These are phyloP conservation scores for Vesta saturnalis DNA, from an alignment of 2,888 invertebrate genomes.

Conservation along the genomic window DNA sequence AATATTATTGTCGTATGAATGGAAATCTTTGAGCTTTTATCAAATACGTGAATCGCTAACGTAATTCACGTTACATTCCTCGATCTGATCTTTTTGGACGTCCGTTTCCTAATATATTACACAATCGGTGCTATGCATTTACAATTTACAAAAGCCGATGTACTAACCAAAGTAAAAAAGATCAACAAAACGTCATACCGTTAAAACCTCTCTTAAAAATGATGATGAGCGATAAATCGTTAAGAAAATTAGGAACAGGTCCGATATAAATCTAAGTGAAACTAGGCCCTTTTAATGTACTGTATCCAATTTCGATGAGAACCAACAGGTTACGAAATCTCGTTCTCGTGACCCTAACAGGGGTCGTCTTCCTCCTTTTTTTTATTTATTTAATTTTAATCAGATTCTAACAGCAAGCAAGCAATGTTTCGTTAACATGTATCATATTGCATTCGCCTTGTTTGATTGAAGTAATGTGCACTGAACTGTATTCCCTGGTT, in stretches of 20 bases:
- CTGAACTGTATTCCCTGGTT: slow-evolving; percentile 28
- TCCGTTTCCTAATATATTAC: not conserved
- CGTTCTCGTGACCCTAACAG: slow-evolving; percentile 45
- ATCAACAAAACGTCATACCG: not conserved
- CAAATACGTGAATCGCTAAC: slow-evolving; percentile 1
- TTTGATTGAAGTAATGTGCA: slow-evolving; percentile 23
- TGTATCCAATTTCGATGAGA: slow-evolving; percentile 41
- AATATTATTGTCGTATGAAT: slow-evolving; percentile 1
- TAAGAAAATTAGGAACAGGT: slow-evolving; percentile 33
- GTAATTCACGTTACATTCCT: slow-evolving; percentile 1
- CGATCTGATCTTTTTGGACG: not conserved
- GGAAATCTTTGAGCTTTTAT: not conserved
- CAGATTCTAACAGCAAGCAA: slow-evolving; percentile 43
- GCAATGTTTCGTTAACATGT: slow-evolving; percentile 34
- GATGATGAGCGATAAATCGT: slow-evolving; percentile 31
- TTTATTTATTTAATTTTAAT: slow-evolving; percentile 41
- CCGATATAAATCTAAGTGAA: slow-evolving; percentile 37
- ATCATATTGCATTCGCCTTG: slow-evolving; percentile 37
- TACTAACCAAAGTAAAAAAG: not conserved
- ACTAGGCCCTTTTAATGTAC: slow-evolving; percentile 40
- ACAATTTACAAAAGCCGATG: not conserved
- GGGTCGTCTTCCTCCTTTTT: slow-evolving; percentile 47
- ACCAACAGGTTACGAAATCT: slow-evolving; percentile 47
- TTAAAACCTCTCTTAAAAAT: slow-evolving; percentile 14
- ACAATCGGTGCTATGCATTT: not conserved